Percentiles rank a stretch among this genome's conserved stretches.
Conservation (phyloP, 1,140 invertebrate genomes). For the Probaryconus sp. region DNA sequence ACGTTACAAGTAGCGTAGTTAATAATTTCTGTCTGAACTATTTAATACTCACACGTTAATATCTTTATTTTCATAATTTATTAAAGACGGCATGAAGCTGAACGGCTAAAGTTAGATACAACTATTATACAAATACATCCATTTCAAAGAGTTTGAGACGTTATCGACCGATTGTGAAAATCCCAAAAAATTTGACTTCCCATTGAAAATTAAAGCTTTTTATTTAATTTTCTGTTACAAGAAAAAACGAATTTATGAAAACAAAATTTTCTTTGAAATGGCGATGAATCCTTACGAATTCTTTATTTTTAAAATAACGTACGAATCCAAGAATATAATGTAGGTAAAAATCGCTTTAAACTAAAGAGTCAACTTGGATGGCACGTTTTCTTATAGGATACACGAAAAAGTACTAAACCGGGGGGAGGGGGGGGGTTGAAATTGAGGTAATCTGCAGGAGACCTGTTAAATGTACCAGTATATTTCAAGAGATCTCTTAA, state of each 20-base stretch:
- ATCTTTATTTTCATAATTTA: constrained; percentile 69
- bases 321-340: constrained; percentile 11
- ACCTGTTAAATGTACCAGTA: too few species aligned
- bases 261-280: constrained; percentile 4
- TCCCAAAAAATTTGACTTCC: constrained; percentile 7
- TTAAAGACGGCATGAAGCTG: constrained; percentile 76
- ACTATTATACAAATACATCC: constrained; percentile 73
- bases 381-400: too few species aligned
- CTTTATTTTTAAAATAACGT: constrained; percentile 2
- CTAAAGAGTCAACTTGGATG: too few species aligned
- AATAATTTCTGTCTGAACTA: constrained; percentile 34
- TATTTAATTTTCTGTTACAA: too few species aligned
- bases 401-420: too few species aligned
- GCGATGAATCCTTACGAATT: not conserved
- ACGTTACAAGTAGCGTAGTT: not conserved
- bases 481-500: too few species aligned
- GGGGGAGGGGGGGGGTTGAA: too few species aligned
- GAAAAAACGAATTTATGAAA: too few species aligned
- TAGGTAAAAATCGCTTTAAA: constrained; percentile 14
- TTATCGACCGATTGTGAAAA: too few species aligned
- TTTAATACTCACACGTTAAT: constrained; percentile 50
- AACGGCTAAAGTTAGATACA: constrained; percentile 75
- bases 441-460: too few species aligned
- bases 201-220: not conserved
- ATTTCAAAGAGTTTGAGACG: constrained; percentile 39